Evolutionary conservation across 2,113 vertebrate genomes (phyloP), one percentile per base, ranked within the genome.

Genomic region (Thunnus maccoyii): DNA sequence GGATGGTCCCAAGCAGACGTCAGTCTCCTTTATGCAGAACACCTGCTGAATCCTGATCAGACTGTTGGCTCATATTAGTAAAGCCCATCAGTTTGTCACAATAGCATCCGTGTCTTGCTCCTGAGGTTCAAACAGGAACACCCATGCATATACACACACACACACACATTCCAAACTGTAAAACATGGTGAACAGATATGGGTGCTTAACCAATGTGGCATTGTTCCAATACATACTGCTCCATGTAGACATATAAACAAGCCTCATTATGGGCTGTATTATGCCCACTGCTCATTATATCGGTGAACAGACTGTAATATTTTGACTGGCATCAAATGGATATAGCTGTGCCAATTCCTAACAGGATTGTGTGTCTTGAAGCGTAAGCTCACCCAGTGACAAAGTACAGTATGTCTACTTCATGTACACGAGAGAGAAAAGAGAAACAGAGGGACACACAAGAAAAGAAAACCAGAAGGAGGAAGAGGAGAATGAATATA

Each of bases 341-440:
- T 27, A 14, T 56, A 51, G 55, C 81, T 66, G 78, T 91, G 94
- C 93, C 93, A 94, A 77, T 58, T 84, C 55, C 85, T 92, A 94
- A 93, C 84, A 89, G 92, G 93, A 95, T 93, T 94, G 89, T 91
- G 93, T 91, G 86, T 89, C 75, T 90, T 94, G 92, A 94, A 93
- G 93, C 92, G 80, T 77, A 91, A 90, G 73, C 80, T 72, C 85
- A 78, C 86, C 83, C 76, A 30, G 81, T 64, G 87, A 87, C 74
- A 82, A 76, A 84, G 85, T 87, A 84, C 82, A 78, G 71, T 76
- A 83, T 84, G 89, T 84, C 82, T 88, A 63, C 78, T 82, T 77
- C 52, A 62, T 63, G 62, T 76, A 72, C 72, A 78, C 27, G 67
- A 84, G 18, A 78, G 62, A 77, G 58, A 63, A 73, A 41, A 78